Percentiles rank a stretch among this genome's conserved stretches.
phyloP scores from a whole-genome alignment of 2,113 vertebrate genomes.

The Megaptera novaeangliae region DNA sequence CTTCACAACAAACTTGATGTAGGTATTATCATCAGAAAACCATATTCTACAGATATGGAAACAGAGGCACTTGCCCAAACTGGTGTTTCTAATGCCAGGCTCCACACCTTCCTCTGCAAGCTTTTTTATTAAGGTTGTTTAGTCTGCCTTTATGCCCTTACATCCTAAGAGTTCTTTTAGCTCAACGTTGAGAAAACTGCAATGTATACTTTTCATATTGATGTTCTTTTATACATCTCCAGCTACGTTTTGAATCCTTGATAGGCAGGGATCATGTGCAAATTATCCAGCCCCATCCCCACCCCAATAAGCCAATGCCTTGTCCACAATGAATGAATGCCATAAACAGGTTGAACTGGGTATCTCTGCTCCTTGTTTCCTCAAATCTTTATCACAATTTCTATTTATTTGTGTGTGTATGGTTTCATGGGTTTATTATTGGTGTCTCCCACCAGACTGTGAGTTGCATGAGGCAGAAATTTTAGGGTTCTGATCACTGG shows the following conservation, averaged over 20 bases:
- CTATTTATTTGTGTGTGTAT: not conserved
- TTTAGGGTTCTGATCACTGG: not conserved
- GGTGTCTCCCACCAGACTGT: not conserved
- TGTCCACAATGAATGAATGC: not conserved
- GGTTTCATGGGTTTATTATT: not conserved
- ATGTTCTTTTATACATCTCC: not conserved
- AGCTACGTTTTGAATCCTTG: not conserved
- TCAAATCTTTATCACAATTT: not conserved
- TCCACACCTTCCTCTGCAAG: not conserved
- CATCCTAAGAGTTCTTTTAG: not conserved
- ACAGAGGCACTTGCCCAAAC: not conserved
- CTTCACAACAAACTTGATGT: not conserved
- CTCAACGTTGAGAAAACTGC: not conserved
- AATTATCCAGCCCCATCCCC: not conserved
- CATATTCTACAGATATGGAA: not conserved
- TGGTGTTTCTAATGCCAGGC: not conserved
- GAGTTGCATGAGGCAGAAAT: not conserved
- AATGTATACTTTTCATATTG: not conserved
- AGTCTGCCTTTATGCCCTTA: not conserved
- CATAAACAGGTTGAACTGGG: not conserved
- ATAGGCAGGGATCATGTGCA: not conserved
- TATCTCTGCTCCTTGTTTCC: not conserved
- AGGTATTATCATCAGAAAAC: not conserved
- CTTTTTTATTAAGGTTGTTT: not conserved
- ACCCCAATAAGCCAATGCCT: not conserved